Evolutionary conservation across 2,113 vertebrate species (phyloP).

Genomic region (Meleagris gallopavo): DNA sequence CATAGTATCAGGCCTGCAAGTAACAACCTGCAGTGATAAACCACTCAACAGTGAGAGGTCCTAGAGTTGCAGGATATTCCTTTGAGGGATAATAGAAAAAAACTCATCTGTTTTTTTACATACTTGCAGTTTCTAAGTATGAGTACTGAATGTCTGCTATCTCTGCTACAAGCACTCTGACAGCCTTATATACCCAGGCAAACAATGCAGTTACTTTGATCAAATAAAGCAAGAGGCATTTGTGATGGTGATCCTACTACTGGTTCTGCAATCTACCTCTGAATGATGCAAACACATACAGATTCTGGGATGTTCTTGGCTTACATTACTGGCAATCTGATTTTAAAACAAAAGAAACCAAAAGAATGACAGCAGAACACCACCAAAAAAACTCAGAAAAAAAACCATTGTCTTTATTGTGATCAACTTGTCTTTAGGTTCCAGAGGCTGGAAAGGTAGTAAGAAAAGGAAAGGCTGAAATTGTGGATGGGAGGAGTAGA

Average conservation of each 20-base stretch:
- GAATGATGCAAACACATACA: background rate
- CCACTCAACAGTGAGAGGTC: background rate
- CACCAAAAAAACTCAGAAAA: background rate
- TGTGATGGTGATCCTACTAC: rapidly evolving
- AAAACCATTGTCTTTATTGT: background rate
- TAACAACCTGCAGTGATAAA: background rate
- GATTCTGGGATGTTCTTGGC: background rate
- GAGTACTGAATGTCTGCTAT: background rate
- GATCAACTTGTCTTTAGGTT: background rate
- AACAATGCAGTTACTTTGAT: background rate
- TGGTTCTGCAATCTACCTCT: background rate
- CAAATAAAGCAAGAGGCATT: rapidly evolving
- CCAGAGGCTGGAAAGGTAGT: background rate
- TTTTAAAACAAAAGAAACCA: background rate
- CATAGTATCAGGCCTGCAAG: background rate
- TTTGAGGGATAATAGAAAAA: background rate
- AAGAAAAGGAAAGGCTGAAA: background rate
- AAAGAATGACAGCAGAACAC: background rate
- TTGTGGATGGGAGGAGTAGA: background rate
- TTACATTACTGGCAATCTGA: background rate
- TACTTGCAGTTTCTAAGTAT: background rate
- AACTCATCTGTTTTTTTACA: background rate
- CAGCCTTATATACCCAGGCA: background rate
- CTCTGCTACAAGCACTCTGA: background rate
- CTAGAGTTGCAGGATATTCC: background rate